Percentiles rank a stretch among this genome's conserved stretches.
Evolutionary conservation across 2,888 invertebrate species (phyloP).

Genomic region (Pachliopta kotzebuea): DNA sequence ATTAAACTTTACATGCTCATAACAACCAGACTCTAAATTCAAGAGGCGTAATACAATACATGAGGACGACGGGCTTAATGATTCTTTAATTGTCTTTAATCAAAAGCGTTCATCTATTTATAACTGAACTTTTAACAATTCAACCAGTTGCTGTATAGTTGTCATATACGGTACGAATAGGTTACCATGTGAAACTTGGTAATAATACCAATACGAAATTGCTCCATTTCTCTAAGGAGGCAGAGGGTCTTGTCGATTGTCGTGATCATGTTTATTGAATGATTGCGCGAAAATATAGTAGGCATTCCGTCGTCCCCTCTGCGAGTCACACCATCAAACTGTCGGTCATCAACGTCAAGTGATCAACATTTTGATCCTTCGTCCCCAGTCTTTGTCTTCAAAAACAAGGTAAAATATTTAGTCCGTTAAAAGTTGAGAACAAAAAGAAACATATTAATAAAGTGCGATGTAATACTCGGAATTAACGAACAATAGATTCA

Average conservation of each 20-base stretch:
- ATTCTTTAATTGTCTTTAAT: slow-evolving; percentile 76
- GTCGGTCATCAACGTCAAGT: slow-evolving; percentile 57
- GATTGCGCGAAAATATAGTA: slow-evolving; percentile 75
- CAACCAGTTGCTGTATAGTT: slow-evolving; percentile 37
- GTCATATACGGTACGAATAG: no score
- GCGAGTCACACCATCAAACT: slow-evolving; percentile 51
- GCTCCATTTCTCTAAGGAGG: slow-evolving; percentile 65
- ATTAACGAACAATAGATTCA: slow-evolving; percentile 51
- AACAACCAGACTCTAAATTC: slow-evolving; percentile 60
- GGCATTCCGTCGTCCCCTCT: slow-evolving; percentile 65
- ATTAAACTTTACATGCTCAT: slow-evolving; percentile 56
- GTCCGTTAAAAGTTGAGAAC: background rate
- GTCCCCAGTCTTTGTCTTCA: slow-evolving; percentile 34
- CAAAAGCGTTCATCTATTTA: slow-evolving; percentile 75
- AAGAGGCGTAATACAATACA: slow-evolving; percentile 56
- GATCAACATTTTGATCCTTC: slow-evolving; percentile 60
- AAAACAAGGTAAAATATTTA: slow-evolving; percentile 11
- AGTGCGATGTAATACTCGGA: slow-evolving; percentile 28
- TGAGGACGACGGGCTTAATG: slow-evolving; percentile 63
- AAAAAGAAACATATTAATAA: slow-evolving; percentile 13
- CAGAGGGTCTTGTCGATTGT: slow-evolving; percentile 75
- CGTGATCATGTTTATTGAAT: slow-evolving; percentile 76
- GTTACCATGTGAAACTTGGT: slow-evolving; percentile 1
- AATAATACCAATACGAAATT: slow-evolving; percentile 21
- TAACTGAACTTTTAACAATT: slow-evolving; percentile 74